Evolutionary conservation across 92 coral and sea anemone species (phyloP).

Genomic region (Pocillopora meandrina): DNA sequence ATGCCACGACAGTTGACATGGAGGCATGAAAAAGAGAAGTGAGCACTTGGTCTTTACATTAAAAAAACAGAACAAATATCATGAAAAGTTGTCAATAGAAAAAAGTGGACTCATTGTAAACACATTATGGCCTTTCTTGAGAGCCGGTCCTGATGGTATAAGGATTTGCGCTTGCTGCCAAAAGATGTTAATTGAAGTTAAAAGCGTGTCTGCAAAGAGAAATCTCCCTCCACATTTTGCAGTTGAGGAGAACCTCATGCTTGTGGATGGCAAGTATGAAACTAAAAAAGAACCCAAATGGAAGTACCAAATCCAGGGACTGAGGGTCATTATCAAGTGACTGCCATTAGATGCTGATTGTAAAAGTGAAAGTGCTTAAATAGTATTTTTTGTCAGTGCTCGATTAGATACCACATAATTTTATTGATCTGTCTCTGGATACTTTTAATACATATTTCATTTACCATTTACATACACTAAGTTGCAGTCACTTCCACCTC

Average conservation of each 20-base stretch:
- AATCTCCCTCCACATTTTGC: conserved; percentile 30
- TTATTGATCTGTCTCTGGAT: neutral
- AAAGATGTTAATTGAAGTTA: conserved; percentile 23
- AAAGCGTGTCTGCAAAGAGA: conserved; percentile 24
- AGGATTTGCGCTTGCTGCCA: neutral
- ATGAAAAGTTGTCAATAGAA: neutral
- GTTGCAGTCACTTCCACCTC: too few species aligned
- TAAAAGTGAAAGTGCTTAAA: neutral
- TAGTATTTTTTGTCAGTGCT: too few species aligned
- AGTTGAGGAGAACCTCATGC: conserved; percentile 11
- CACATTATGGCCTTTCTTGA: conserved; percentile 10
- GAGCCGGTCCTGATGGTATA: neutral
- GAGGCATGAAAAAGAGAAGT: conserved; percentile 28
- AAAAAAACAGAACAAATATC: neutral
- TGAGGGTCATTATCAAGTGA: conserved; percentile 1
- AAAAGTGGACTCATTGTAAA: neutral
- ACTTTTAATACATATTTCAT: neutral
- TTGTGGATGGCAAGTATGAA: neutral
- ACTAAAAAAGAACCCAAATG: neutral
- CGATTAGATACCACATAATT: neutral
- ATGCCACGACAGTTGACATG: conserved; percentile 20
- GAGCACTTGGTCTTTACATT: conserved; percentile 7
- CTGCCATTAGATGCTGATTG: neutral
- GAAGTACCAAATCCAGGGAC: conserved; percentile 14
- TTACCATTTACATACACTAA: neutral